Evolutionary conservation across 1,140 invertebrate species (phyloP).

Genomic region (Drosophila pachea): DNA sequence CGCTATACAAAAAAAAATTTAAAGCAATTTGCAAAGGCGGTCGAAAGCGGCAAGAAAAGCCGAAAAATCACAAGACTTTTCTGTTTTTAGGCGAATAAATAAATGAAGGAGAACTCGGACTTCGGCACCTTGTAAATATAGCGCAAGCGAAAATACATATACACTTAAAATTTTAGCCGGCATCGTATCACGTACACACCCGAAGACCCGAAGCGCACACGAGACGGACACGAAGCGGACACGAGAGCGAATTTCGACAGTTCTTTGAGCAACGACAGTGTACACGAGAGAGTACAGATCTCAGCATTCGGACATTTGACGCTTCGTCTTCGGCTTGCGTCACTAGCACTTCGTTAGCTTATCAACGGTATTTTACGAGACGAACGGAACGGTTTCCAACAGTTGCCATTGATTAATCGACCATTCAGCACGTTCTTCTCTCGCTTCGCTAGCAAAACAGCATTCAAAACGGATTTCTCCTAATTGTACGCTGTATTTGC

Average conservation of each 20-base stretch:
- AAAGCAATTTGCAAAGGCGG: conserved; percentile 6
- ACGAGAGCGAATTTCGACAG: not conserved
- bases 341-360: conserved; percentile 7
- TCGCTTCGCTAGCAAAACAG: conserved; percentile 9
- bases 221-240: conserved; percentile 4
- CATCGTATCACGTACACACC: conserved; percentile 28
- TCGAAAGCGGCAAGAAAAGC: conserved; percentile 3
- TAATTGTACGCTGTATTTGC: conserved; percentile 29
- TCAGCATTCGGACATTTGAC: conserved; percentile 14
- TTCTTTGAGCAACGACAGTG: not conserved
- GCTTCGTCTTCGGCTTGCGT: conserved; percentile 7
- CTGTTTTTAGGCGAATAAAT: conserved; percentile 5
- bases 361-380: conserved; percentile 47
- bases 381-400: conserved; percentile 23
- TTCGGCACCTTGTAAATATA: conserved; percentile 13
- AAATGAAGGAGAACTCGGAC: conserved; percentile 23
- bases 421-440: conserved; percentile 31
- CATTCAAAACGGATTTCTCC: conserved; percentile 19
- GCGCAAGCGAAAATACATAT: conserved; percentile 11
- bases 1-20: conserved; percentile 17
- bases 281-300: conserved; percentile 10
- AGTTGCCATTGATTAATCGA: conserved; percentile 58
- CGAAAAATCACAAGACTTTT: conserved; percentile 15
- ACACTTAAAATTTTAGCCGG: not conserved
- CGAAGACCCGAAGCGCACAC: not conserved